Conservation (phyloP, 2,888 invertebrate genomes). For the Galerucella calmariensis region DNA sequence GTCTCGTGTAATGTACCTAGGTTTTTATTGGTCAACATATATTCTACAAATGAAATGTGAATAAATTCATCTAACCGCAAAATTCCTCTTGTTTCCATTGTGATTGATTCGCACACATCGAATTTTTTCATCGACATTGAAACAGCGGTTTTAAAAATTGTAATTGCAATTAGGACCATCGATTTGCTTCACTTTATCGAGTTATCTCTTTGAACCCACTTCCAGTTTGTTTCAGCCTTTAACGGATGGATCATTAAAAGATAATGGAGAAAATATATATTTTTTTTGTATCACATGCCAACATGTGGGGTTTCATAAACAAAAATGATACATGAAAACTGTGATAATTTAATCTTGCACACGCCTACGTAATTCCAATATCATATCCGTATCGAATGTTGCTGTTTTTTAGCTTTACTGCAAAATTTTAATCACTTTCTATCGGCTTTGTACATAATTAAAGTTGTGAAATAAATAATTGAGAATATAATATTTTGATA, state of each 20-base stretch:
- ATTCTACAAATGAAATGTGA: no score
- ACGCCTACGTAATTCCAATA: conserved; percentile 2
- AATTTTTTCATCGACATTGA: background rate
- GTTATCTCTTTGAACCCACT: conserved; percentile 1
- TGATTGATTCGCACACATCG: no score
- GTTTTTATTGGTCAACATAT: no score
- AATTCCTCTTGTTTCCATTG: no score
- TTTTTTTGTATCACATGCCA: background rate
- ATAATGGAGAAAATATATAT: background rate
- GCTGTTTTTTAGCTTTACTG: no score
- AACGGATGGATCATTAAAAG: conserved; percentile 5
- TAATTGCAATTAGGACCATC: background rate
- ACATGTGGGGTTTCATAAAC: conserved; percentile 1
- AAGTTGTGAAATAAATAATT: no score
- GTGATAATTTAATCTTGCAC: conserved; percentile 1
- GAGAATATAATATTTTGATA: no score
- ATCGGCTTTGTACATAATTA: no score
- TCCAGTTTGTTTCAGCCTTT: background rate
- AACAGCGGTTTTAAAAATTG: background rate
- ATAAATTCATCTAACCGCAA: no score
- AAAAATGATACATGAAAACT: background rate
- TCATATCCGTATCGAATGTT: background rate
- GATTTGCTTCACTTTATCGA: background rate
- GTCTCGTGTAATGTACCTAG: no score
- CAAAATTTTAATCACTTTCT: no score